Conservation (phyloP, 1,140 invertebrate species). For the Acromyrmex echinatior region DNA sequence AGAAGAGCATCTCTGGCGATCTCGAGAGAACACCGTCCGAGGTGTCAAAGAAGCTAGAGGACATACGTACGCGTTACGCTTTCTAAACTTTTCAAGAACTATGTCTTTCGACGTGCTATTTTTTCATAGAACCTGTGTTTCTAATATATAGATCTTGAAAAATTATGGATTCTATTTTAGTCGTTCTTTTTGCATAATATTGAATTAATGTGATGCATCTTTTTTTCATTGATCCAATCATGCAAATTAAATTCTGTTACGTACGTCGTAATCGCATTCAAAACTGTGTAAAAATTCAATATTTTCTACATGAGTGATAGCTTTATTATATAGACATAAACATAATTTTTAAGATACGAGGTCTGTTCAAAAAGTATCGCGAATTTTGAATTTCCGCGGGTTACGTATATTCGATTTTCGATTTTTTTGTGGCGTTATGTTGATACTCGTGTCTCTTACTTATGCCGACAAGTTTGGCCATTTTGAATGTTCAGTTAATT, state of each 20-base stretch:
- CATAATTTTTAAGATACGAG: neutral
- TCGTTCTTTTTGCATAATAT: neutral
- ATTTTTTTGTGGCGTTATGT: too few species aligned
- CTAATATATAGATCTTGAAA: neutral
- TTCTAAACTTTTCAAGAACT: constrained; percentile 89
- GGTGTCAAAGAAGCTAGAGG: constrained; percentile 98
- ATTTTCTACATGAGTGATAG: constrained; percentile 40
- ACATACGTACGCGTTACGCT: constrained; percentile 97
- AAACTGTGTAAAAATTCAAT: constrained; percentile 25
- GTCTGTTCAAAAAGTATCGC: too few species aligned
- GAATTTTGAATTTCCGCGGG: too few species aligned
- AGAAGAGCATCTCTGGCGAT: constrained; percentile 97
- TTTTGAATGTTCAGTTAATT: too few species aligned
- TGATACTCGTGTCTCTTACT: too few species aligned
- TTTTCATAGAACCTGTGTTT: neutral
- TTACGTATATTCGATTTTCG: too few species aligned
- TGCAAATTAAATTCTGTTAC: neutral
- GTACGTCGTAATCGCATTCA: neutral
- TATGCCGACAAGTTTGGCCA: too few species aligned
- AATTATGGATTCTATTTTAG: constrained; percentile 11
- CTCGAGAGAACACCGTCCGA: constrained; percentile 98
- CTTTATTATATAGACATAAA: constrained; percentile 26
- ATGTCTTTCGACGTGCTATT: neutral
- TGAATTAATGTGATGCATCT: neutral
- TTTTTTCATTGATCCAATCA: neutral